phyloP scores from a whole-genome alignment of 2,113 vertebrate genomes.

The Mesocricetus auratus region DNA sequence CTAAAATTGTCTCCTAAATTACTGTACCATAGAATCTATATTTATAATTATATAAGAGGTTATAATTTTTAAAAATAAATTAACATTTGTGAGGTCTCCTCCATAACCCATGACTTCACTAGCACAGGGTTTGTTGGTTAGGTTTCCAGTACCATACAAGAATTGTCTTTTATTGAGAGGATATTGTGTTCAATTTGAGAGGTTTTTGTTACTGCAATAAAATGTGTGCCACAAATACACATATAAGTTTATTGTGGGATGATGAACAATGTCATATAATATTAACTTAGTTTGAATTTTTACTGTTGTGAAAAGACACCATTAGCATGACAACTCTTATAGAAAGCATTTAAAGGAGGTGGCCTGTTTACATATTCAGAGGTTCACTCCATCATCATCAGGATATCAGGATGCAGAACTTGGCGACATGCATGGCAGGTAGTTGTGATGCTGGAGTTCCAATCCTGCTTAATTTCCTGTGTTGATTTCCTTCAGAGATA shows the following conservation, averaged over 20 bases:
- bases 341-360: neutral
- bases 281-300: neutral
- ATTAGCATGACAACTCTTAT: neutral
- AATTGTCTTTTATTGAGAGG: neutral
- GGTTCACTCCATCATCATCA: neutral
- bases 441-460: neutral
- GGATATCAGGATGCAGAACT: neutral
- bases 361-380: neutral
- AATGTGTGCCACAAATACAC: neutral
- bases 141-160: no score
- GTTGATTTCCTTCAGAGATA: neutral
- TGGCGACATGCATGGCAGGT: fast-evolving
- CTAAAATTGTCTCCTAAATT: neutral
- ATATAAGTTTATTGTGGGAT: neutral
- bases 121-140: neutral
- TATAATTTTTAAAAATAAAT: neutral
- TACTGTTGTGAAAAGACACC: neutral
- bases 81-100: neutral
- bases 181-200: neutral
- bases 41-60: neutral
- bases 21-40: neutral
- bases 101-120: neutral
- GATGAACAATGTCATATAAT: neutral
- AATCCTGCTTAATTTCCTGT: neutral
- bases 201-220: neutral